Conservation (phyloP, 2,113 vertebrate genomes). For the Antennarius striatus region DNA sequence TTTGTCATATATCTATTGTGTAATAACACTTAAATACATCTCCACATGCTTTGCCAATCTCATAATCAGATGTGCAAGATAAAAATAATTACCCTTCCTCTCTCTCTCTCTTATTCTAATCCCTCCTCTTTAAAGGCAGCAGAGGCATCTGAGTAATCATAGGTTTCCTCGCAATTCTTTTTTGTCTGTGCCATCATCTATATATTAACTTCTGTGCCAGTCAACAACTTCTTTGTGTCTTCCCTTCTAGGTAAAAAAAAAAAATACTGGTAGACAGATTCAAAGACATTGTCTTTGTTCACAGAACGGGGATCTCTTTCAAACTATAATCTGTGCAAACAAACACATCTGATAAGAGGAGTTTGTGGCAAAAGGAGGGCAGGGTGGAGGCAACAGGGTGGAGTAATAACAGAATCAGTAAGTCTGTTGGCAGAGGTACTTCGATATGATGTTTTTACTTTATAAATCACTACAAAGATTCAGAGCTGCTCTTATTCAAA, state of each 20-base stretch:
- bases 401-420: not conserved
- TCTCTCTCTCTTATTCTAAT: slow-evolving; percentile 40
- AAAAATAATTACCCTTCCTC: slow-evolving; percentile 27
- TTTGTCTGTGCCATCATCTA: slow-evolving; percentile 48
- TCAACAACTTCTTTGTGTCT: slow-evolving; percentile 49
- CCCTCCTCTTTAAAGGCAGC: slow-evolving; percentile 49
- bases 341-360: slow-evolving; percentile 2
- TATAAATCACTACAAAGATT: no score
- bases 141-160: slow-evolving; percentile 62
- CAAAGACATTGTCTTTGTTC: not conserved
- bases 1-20: not conserved
- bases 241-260: slow-evolving; percentile 27
- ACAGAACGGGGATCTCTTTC: slow-evolving; percentile 7
- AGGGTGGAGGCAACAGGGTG: not conserved
- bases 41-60: slow-evolving; percentile 31
- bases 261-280: slow-evolving; percentile 6
- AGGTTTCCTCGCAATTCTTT: slow-evolving; percentile 48
- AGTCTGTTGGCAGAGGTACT: not conserved
- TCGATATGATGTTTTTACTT: not conserved
- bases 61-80: slow-evolving; percentile 36
- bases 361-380: not conserved
- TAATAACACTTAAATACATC: slow-evolving; percentile 40
- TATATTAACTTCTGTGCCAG: slow-evolving; percentile 35
- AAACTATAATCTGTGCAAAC: slow-evolving; percentile 1
- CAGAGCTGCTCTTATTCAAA: no score